Percentiles rank a stretch among this genome's conserved stretches.
Evolutionary conservation across 2,113 vertebrate genomes (phyloP).

Genomic region (Caracal caracal): DNA sequence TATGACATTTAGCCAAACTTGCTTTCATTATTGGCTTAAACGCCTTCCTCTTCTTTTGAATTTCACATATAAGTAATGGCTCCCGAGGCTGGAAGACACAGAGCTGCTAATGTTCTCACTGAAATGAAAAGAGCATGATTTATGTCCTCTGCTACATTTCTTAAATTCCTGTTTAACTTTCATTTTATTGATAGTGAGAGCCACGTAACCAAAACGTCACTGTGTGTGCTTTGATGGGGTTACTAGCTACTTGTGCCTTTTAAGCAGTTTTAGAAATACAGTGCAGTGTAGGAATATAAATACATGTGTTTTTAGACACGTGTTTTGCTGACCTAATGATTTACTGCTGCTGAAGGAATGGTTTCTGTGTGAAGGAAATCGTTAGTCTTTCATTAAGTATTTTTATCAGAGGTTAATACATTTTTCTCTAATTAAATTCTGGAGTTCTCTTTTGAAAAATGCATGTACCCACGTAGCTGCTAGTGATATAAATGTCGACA

Average conservation of each 20-base stretch:
- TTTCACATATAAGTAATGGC: not conserved
- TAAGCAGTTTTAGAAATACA: constrained; percentile 26
- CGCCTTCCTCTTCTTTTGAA: constrained; percentile 37
- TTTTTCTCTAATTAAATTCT: constrained; percentile 46
- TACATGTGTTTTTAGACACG: not conserved
- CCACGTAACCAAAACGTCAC: not conserved
- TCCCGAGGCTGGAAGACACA: not conserved
- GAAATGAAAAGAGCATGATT: not conserved
- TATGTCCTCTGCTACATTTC: not conserved
- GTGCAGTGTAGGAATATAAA: not conserved
- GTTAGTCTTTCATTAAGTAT: not conserved
- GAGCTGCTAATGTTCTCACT: not conserved
- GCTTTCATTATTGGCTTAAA: constrained; percentile 13
- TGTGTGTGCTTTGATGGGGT: not conserved
- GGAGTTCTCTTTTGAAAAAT: constrained; percentile 29
- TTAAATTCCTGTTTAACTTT: constrained; percentile 18
- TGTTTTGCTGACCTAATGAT: not conserved
- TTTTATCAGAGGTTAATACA: constrained; percentile 13
- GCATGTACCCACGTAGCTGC: not conserved
- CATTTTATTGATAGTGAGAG: constrained; percentile 10
- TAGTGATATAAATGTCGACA: not conserved
- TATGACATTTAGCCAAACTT: constrained; percentile 41
- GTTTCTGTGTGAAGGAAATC: constrained; percentile 9
- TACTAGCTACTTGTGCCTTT: not conserved
- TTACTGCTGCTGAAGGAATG: not conserved